Base-by-base conservation (phyloP, 1,140 invertebrate species). In the Elysia chlorotica region DNA sequence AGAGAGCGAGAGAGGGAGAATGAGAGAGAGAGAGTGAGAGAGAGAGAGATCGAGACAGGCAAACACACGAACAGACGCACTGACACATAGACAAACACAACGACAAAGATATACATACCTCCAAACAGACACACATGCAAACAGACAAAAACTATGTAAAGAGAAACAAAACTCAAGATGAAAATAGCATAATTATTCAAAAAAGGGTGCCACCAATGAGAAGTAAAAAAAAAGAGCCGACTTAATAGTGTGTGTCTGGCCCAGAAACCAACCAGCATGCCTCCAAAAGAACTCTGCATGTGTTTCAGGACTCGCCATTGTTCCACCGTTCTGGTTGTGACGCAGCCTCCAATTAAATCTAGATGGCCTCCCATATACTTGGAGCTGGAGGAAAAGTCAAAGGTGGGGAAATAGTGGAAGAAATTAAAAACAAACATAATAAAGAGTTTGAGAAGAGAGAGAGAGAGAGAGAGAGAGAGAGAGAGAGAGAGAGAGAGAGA, bases 271-370 rank as follows among this genome's bases (percentile, higher is more conserved):
- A 82, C 80, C 76, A 38, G 53, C 62, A 76, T 96, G 95, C 96
- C 97, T 95, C 28, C 99, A 92, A 71, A 97, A 92, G 89, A 98
- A 94, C 1, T 94, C 93, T 98, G 96, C 0, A 96, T 82, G 67
- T 78, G 67, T 63, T 82, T 82, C 35, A 83, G 65, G 2, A 71
- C 73, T 57, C 81, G 91, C 89, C 36, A 91, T 65, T 82, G 94
- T 87, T 38, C 91, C 91, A 73, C 92, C 89, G 89, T 98, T 92
- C 41, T 93, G 90, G 88, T 96, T 93, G 25, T 92, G 89, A 56
- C 90, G 88, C 82, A 93, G 3, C 97, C 97, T 94, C 98, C 99
- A 2, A 98, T 92, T 28, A 99, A 92, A 89, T 99, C 97, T 0
- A 94, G 93, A 86, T 99, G 97, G 0, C 97, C 88, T 71, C 82